Base-by-base conservation (phyloP, 2,797 vertebrate genomes). In the Cyprinella venusta region DNA sequence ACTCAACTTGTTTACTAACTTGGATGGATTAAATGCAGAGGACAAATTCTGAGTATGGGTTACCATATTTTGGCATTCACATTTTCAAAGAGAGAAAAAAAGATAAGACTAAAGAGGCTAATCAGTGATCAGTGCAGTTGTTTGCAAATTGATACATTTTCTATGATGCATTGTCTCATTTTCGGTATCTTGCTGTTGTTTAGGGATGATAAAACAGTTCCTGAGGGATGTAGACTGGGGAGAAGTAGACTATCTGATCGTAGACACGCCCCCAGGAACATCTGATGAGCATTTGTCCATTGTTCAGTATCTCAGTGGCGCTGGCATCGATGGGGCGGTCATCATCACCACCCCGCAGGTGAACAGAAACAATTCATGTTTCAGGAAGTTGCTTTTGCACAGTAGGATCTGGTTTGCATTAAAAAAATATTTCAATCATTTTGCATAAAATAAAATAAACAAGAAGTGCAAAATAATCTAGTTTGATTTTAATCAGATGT, bases 191-290 rank as follows among this genome's bases (percentile, higher is more conserved):
- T 70, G 2, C 15, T 67, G 16, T 61, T 76, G 26, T 88, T 38
- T 86, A 99, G 98, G 98, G 26, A 95, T 99, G 96, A 99, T 99
- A 89, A 99, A 99, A 89, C 98, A 99, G 91, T 99, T 99, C 90
- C 91, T 99, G 79, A 94, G 96, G 0, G 98, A 99, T 0, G 98
- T 99, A 38, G 97, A 99, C 90, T 99, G 98, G 98, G 98, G 97
- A 0, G 96, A 97, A 0, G 84, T 98, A 0, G 97, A 99, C 92
- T 99, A 97, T 91, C 94, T 99, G 81, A 91, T 99, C 0, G 91
- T 98, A 85, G 98, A 99, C 90, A 99, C 97, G 0, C 97, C 98
- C 0, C 97, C 98, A 0, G 97, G 98, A 12, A 99, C 98, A 0
- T 99, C 98, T 0, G 98, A 99, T 0, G 98, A 98, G 21, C 98